Base-by-base conservation (phyloP, 2,888 invertebrate species). In the Cataglyphis albicans region DNA sequence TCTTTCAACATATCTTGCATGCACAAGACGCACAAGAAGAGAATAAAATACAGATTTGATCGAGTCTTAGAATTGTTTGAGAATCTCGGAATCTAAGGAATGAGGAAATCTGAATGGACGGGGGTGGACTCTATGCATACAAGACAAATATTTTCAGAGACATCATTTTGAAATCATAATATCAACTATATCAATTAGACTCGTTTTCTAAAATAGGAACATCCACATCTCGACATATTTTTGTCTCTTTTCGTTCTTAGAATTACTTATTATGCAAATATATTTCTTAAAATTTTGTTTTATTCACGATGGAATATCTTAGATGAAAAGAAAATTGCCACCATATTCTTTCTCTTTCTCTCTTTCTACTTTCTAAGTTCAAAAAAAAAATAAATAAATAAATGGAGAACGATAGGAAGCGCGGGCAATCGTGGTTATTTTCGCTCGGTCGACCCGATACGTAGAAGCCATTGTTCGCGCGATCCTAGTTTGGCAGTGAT, bases 401-500 rank as follows among this genome's bases (percentile, higher is more conserved):
- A 85, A 68, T 84, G 87, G 88, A 87, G 82, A 81, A 78, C 83
- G 87, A 83, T 85, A 87, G 87, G 83, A 91, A 89, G 83, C 85
- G 83, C 68, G 70, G 44, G 85, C 83, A 85, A 84, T 82, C 78
- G 87, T 78, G 86, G 90, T 87, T 91, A 91, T 91, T 91, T 91
- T 91, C 88, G 91, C 87, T 74, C 86, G 59, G 88, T 75, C 87
- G 78, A 76, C 73, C 59, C 86, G 88, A 87, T 88, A 86, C 88
- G 88, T 87, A 89, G 89, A 90, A 89, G 90, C 92, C 91, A 92
- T 93, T 92, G 92, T 92, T 92, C 89, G 86, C 83, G 87, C 92
- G 91, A 90, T 90, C 92, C 92, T 91, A 92, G 91, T 92, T 92
- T 92, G 91, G 92, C 92, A 90, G 88, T 91, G 92, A 92, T 92